Conservation (phyloP, 1,140 invertebrate species). For the Caenorhabditis remanei region DNA sequence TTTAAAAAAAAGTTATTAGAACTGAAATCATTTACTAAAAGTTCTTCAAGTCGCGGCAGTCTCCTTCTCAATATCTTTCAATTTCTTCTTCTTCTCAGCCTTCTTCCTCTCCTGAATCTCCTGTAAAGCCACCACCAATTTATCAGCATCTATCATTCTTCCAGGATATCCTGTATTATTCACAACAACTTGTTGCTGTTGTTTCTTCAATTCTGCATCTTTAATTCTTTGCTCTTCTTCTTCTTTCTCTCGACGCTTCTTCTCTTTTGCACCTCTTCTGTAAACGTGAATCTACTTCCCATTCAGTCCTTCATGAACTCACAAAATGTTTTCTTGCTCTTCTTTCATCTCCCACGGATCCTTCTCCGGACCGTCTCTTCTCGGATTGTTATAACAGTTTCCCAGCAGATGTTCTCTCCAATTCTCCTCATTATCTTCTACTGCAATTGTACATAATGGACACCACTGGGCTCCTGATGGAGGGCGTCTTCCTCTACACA, state of each 20-base stretch:
- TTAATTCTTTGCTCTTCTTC: constrained; percentile 3
- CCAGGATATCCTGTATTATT: constrained; percentile 32
- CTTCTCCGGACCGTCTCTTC: constrained; percentile 36
- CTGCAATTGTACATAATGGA: constrained; percentile 45
- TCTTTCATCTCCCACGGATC: constrained; percentile 51
- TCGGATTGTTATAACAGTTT: constrained; percentile 41
- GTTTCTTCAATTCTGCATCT: constrained; percentile 1
- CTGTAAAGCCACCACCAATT: constrained; percentile 32
- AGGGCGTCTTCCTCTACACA: constrained; percentile 45
- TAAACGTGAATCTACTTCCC: neutral
- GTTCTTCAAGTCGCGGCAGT: neutral
- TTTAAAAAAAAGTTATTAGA: no score
- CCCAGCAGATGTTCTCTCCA: constrained; percentile 23
- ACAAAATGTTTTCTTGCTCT: constrained; percentile 36
- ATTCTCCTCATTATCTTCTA: constrained; percentile 49
- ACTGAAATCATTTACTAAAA: no score
- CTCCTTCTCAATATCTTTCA: constrained; percentile 42
- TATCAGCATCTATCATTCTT: constrained; percentile 55
- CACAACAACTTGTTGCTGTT: constrained; percentile 39
- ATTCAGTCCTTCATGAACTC: neutral
- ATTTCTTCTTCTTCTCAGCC: constrained; percentile 31
- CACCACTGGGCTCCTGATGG: constrained; percentile 47
- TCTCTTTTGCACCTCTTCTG: neutral
- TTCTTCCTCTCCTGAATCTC: constrained; percentile 53
- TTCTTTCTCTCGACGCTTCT: constrained; percentile 15